These are phyloP conservation scores for Poeciliopsis retropinna DNA, from an alignment of 2,113 vertebrate species.

Conservation along the genomic window DNA sequence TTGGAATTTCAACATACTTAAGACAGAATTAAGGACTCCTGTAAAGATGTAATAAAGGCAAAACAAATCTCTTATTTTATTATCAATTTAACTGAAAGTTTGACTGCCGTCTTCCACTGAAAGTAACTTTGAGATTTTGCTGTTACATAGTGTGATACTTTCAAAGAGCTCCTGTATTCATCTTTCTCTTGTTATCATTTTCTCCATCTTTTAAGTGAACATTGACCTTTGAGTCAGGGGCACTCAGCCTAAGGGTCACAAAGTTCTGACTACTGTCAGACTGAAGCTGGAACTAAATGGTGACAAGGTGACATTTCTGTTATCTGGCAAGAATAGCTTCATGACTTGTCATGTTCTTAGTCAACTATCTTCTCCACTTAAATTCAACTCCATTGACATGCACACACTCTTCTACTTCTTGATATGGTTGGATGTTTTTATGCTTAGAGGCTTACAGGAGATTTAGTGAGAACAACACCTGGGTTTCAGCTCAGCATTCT, in stretches of 20 bases:
- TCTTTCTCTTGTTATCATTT: background rate
- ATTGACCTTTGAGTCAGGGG: background rate
- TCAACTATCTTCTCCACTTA: conserved; percentile 3
- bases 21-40: too few relatives aligned
- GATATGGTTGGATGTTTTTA: conserved; percentile 8
- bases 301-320: background rate
- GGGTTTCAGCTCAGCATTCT: conserved; percentile 40
- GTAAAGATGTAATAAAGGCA: too few relatives aligned
- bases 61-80: too few relatives aligned
- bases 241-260: background rate
- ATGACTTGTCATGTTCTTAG: background rate
- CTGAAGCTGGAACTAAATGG: background rate
- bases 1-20: too few relatives aligned
- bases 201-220: background rate
- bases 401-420: conserved; percentile 9
- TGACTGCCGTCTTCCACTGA: too few relatives aligned
- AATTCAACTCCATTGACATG: conserved; percentile 1
- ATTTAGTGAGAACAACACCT: conserved; percentile 45
- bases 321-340: background rate
- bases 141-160: too few relatives aligned
- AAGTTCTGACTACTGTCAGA: background rate
- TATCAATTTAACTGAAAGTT: too few relatives aligned
- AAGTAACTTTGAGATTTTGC: too few relatives aligned
- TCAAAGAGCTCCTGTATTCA: too few relatives aligned
- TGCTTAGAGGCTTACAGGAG: conserved; percentile 39